Conservation (phyloP, 2,797 vertebrate species). For the Miichthys miiuy region DNA sequence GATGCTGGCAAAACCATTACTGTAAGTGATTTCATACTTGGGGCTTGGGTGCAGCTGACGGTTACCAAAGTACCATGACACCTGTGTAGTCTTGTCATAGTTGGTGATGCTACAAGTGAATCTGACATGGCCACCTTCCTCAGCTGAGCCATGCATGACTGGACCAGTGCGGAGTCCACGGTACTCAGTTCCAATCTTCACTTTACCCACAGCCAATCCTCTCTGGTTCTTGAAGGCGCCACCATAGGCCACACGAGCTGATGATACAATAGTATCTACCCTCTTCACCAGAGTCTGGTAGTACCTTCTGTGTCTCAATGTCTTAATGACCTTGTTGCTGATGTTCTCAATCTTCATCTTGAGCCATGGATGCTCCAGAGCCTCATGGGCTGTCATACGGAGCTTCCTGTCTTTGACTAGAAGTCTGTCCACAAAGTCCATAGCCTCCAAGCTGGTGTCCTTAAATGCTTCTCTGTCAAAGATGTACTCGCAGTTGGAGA, state of each 20-base stretch:
- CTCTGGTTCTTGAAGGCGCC: slow-evolving; percentile 94
- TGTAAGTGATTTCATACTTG: slow-evolving; percentile 97
- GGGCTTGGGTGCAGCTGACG: slow-evolving; percentile 92
- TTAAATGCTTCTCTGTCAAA: slow-evolving; percentile 98
- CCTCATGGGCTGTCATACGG: slow-evolving; percentile 97
- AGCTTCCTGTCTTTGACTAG: slow-evolving; percentile 94
- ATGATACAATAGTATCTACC: slow-evolving; percentile 92
- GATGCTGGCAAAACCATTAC: slow-evolving; percentile 94
- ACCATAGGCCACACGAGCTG: slow-evolving; percentile 93
- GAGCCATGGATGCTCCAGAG: slow-evolving; percentile 95
- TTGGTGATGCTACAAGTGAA: slow-evolving; percentile 93
- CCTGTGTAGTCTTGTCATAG: slow-evolving; percentile 94
- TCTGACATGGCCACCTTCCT: slow-evolving; percentile 94
- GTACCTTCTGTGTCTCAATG: slow-evolving; percentile 95
- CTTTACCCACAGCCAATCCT: slow-evolving; percentile 93
- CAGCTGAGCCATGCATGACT: slow-evolving; percentile 91
- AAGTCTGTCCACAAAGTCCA: slow-evolving; percentile 98
- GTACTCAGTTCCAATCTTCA: slow-evolving; percentile 94
- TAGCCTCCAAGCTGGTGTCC: slow-evolving; percentile 93
- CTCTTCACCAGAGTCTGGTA: slow-evolving; percentile 95
- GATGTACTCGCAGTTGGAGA: slow-evolving; percentile 93
- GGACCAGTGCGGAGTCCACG: slow-evolving; percentile 92
- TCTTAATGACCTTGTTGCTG: slow-evolving; percentile 94
- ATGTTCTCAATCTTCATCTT: slow-evolving; percentile 93
- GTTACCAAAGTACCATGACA: slow-evolving; percentile 95